These are phyloP conservation scores for Drosophila bifasciata DNA, from an alignment of 1,140 invertebrate genomes.

Conservation along the genomic window DNA sequence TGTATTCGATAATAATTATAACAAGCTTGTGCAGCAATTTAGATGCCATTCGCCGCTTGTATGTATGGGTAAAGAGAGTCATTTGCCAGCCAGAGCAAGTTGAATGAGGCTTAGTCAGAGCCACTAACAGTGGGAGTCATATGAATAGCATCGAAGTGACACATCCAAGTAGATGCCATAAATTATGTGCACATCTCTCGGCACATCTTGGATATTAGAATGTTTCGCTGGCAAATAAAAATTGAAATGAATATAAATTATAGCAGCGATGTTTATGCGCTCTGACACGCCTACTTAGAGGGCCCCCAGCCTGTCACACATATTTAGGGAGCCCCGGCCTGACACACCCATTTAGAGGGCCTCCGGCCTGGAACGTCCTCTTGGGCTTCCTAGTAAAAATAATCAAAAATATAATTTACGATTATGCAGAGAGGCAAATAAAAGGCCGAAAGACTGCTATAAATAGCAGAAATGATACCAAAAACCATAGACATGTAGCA, in stretches of 20 bases:
- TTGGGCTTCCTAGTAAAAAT: slow-evolving; percentile 24
- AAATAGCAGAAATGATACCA: not conserved
- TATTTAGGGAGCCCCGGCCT: no score
- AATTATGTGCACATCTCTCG: slow-evolving; percentile 15
- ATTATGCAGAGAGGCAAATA: no score
- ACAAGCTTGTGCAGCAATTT: slow-evolving; percentile 63
- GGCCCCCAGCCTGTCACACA: no score
- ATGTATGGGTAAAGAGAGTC: slow-evolving; percentile 20
- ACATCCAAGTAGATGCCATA: not conserved
- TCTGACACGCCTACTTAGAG: no score
- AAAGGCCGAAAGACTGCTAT: no score
- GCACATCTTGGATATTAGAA: slow-evolving; percentile 1
- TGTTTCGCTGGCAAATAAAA: slow-evolving; percentile 14
- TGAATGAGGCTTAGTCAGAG: slow-evolving; percentile 21
- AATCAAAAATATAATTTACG: slow-evolving; percentile 59
- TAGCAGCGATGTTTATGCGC: no score
- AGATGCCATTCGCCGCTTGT: slow-evolving; percentile 37
- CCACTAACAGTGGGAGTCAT: not conserved
- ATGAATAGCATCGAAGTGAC: not conserved
- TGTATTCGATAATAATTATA: slow-evolving; percentile 73
- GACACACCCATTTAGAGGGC: slow-evolving; percentile 39
- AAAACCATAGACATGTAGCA: slow-evolving; percentile 15
- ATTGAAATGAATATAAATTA: slow-evolving; percentile 36
- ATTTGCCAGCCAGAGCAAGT: slow-evolving; percentile 31
- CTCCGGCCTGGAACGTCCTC: slow-evolving; percentile 5